These are phyloP conservation scores for Tragelaphus scriptus DNA, from an alignment of 2,113 vertebrate genomes.

Conservation along the genomic window DNA sequence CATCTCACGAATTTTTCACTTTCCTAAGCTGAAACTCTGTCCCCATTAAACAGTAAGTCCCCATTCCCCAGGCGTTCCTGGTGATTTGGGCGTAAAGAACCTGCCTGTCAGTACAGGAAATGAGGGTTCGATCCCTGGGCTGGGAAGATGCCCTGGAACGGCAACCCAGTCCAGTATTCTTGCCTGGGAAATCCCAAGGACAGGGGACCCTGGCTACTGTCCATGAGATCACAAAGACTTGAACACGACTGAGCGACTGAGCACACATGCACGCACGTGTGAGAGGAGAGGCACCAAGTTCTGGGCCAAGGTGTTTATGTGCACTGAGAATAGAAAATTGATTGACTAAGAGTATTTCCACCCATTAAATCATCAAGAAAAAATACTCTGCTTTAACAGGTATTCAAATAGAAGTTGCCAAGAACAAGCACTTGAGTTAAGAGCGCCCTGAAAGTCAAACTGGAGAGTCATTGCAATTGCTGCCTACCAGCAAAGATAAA, in stretches of 20 bases:
- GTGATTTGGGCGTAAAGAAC: neutral
- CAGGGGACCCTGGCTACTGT: neutral
- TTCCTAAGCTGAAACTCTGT: neutral
- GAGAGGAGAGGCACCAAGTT: neutral
- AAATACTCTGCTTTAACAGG: neutral
- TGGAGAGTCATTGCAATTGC: neutral
- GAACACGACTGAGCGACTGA: fast-evolving
- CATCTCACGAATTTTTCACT: neutral
- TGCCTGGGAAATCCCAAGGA: neutral
- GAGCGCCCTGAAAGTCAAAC: neutral
- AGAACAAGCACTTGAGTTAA: neutral
- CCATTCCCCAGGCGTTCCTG: neutral
- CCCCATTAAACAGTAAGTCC: neutral
- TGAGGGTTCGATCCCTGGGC: neutral
- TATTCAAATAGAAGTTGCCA: neutral
- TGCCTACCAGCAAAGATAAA: neutral
- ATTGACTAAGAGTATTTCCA: neutral
- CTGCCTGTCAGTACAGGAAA: neutral
- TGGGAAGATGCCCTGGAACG: neutral
- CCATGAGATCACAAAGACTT: neutral
- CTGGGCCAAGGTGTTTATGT: neutral
- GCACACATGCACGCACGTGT: fast-evolving
- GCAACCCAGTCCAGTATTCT: neutral
- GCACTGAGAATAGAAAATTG: neutral
- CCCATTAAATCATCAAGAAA: neutral